Percentiles rank a stretch among this genome's conserved stretches.
Evolutionary conservation across 2,888 invertebrate genomes (phyloP).

Genomic region (Incurvaria masculella): DNA sequence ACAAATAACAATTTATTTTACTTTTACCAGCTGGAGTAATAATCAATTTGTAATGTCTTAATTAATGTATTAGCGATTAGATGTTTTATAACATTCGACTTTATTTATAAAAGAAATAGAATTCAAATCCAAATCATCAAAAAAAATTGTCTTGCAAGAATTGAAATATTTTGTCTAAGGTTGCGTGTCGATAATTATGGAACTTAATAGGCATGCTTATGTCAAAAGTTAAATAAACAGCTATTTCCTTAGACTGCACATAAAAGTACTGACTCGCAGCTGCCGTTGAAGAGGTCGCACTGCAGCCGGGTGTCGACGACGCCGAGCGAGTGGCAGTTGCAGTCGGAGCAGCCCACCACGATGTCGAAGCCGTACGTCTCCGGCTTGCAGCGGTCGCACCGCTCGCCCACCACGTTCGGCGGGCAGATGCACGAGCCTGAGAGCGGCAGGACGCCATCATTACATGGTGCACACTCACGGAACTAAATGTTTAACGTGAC

Average conservation of each 20-base stretch:
- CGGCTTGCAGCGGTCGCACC: slow-evolving; percentile 86
- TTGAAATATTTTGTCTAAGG: no score
- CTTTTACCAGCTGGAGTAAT: neutral
- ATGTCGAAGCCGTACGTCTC: slow-evolving; percentile 92
- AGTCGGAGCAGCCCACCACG: slow-evolving; percentile 93
- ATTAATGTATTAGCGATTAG: no score
- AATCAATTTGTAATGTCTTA: neutral
- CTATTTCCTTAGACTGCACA: neutral
- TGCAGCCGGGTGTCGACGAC: slow-evolving; percentile 73
- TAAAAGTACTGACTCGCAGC: slow-evolving; percentile 64
- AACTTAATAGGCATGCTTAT: no score
- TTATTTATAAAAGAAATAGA: no score
- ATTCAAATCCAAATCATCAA: no score
- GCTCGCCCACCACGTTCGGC: slow-evolving; percentile 80
- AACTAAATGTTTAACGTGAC: no score
- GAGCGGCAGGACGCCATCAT: no score
- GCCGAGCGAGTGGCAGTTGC: slow-evolving; percentile 85
- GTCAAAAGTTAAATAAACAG: neutral
- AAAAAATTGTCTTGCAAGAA: no score
- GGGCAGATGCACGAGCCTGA: slow-evolving; percentile 90
- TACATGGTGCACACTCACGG: no score
- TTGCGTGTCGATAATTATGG: no score
- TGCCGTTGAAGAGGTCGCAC: slow-evolving; percentile 85
- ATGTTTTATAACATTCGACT: no score
- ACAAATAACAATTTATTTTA: slow-evolving; percentile 7